Base-by-base conservation (phyloP, 2,797 vertebrate genomes). In the Dipus sagitta region DNA sequence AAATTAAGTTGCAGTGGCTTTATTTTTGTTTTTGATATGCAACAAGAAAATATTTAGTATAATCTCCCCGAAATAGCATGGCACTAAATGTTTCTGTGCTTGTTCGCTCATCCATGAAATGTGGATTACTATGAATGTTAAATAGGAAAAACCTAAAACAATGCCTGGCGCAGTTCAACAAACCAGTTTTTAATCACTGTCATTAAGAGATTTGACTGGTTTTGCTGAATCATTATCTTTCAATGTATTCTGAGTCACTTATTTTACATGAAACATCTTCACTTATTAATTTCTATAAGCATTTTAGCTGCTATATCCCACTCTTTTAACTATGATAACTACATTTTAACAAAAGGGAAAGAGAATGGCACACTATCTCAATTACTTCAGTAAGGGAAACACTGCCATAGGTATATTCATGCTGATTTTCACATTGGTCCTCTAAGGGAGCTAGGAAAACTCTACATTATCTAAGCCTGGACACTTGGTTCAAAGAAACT, bases 171-270 rank as follows among this genome's bases (percentile, higher is more conserved):
- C 2, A 88, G 15, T 81, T 94, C 21, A 77, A 42, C 77, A 84
- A 76, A 76, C 32, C 24, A 2, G 21, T 42, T 58, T 89, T 80
- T 86, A 65, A 81, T 74, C 68, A 74, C 4, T 88, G 10, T 54
- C 82, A 26, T 47, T 28, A 81, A 79, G 21, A 76, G 34, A 38
- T 24, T 67, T 82, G 62, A 52, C 38, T 30, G 68, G 38, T 6
- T 82, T 93, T 81, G 58, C 23, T 81, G 17, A 85, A 85, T 81
- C 6, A 64, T 86, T 20, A 72, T 58, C 3, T 42, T 89, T 17
- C 87, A 84, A 91, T 32, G 76, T 21, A 28, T 84, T 38, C 47
- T 93, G 68, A 64, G 74, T 84, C 9, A 70, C 13, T 87, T 87
- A 30, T 65, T 87, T 92, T 38, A 88, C 15, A 77, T 32, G n/a